Percentiles rank a stretch among this genome's conserved stretches.
Evolutionary conservation across 2,797 vertebrate genomes (phyloP).

Genomic region (Oryzias sinensis): DNA sequence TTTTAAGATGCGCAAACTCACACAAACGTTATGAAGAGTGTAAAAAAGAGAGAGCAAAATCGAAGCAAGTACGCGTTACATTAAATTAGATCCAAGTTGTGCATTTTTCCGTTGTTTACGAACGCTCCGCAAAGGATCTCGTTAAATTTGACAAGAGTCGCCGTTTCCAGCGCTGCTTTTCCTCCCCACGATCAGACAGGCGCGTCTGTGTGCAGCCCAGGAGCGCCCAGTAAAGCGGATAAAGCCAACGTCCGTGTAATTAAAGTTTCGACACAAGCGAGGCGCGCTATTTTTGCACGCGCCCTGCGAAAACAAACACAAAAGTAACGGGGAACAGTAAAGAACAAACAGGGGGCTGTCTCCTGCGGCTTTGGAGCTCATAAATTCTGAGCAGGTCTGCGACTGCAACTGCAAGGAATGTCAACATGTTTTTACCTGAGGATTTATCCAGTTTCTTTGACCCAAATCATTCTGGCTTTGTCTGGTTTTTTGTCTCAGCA

Average conservation of each 20-base stretch:
- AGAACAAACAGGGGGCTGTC: slow-evolving; percentile 75
- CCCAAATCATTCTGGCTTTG: too few relatives aligned
- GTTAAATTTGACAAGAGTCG: not conserved
- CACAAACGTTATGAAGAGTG: too few relatives aligned
- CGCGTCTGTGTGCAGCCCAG: slow-evolving; percentile 54
- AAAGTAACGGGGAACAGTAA: slow-evolving; percentile 66
- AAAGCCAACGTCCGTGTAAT: slow-evolving; percentile 66
- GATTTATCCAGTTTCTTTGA: too few relatives aligned
- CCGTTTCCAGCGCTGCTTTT: slow-evolving; percentile 19
- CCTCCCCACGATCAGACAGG: slow-evolving; percentile 47
- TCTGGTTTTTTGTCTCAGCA: not conserved
- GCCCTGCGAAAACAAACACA: slow-evolving; percentile 72
- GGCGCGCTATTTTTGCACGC: slow-evolving; percentile 67
- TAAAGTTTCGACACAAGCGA: slow-evolving; percentile 62
- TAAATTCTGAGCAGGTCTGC: slow-evolving; percentile 71
- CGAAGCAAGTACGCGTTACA: too few relatives aligned
- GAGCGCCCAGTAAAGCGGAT: slow-evolving; percentile 51
- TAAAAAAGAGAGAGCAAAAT: too few relatives aligned
- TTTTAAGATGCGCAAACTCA: too few relatives aligned
- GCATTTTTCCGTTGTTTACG: too few relatives aligned
- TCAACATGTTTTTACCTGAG: not conserved
- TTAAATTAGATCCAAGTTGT: too few relatives aligned
- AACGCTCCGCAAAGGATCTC: too few relatives aligned
- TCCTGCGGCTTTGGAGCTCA: slow-evolving; percentile 62
- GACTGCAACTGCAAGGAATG: slow-evolving; percentile 39